Base-by-base conservation (phyloP, 2,888 invertebrate species). In the Ochropleura plecta region DNA sequence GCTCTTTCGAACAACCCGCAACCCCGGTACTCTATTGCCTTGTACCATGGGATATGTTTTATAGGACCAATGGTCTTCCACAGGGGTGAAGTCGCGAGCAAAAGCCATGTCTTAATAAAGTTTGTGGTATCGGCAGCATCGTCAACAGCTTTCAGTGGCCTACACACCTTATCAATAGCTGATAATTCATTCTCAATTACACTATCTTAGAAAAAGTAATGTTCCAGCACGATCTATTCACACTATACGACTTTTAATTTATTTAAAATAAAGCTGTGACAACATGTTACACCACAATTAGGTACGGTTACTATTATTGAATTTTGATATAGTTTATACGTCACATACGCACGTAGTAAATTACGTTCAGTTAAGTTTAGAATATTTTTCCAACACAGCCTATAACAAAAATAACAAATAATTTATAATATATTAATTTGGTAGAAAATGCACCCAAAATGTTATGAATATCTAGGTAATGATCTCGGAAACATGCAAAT, bases 131-230 rank as follows among this genome's bases (percentile, higher is more conserved):
- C n/a, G 20, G 9, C 5, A 40, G 5, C 0, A 18, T 18, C 4
- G 18, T 42, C 60, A 62, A 8, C 9, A 57, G 20, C 57, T 76
- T 44, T 63, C 10, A 59, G 48, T 76, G 62, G 30, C 2, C 3
- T 4, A 59, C 70, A 57, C 40, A 20, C 57, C 18, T 70, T 79
- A 70, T 67, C 30, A 67, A 49, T 70, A 44, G 57, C 76, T 81
- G 76, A 76, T 79, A 76, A 76, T 79, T 81, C 70, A 76, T 48
- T 64, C 63, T 76, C 70, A 81, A 81, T 81, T 76, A 79, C 70
- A 63, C 55, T 79, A 76, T 70, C 76, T 81, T 67, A 59, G 66
- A 76, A 79, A 80, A 81, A 76, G 62, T 59, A 67, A 63, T 10
- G 42, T 63, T 44, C 30, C 40, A 48, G 9, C 40, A 18, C 7